A percentile compares a stretch with the other conserved stretches of the same genome.
phyloP scores from a whole-genome alignment of 2,888 invertebrate genomes.

The Phanerotoma sp. region DNA sequence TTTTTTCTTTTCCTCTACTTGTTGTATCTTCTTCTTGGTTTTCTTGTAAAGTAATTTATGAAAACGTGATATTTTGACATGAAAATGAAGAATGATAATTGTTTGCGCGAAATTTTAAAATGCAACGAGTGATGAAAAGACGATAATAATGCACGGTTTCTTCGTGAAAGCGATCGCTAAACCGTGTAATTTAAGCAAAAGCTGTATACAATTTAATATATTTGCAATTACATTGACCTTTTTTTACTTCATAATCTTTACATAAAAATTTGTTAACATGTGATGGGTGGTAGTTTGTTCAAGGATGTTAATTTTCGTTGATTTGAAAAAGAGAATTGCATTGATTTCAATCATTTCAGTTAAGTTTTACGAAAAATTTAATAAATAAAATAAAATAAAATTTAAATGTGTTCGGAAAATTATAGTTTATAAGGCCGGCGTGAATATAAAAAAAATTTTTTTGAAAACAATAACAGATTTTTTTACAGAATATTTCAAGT shows the following conservation, averaged over 20 bases:
- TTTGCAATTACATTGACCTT: background rate
- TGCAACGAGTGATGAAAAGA: slow-evolving; percentile 10
- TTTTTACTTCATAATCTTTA: slow-evolving; percentile 3
- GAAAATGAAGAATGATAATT: slow-evolving; percentile 3
- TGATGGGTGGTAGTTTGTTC: no score
- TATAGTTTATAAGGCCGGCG: no score
- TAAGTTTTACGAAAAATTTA: no score
- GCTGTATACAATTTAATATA: background rate
- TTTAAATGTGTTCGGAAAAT: no score
- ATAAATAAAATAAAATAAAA: no score
- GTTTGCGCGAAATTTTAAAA: slow-evolving; percentile 7
- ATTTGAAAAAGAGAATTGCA: no score
- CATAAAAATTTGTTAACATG: no score
- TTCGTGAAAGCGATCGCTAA: slow-evolving; percentile 24
- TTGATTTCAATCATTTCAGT: no score
- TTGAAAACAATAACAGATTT: no score
- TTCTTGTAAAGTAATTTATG: slow-evolving; percentile 1
- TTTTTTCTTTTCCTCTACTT: background rate
- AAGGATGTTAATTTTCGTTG: no score
- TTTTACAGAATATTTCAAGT: no score
- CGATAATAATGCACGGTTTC: slow-evolving; percentile 7
- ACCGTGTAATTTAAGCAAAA: slow-evolving; percentile 18
- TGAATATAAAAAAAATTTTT: no score
- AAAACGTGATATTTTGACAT: slow-evolving; percentile 1
- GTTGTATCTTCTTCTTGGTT: background rate